phyloP scores from a whole-genome alignment of 2,797 vertebrate genomes.

The Natrix natrix region DNA sequence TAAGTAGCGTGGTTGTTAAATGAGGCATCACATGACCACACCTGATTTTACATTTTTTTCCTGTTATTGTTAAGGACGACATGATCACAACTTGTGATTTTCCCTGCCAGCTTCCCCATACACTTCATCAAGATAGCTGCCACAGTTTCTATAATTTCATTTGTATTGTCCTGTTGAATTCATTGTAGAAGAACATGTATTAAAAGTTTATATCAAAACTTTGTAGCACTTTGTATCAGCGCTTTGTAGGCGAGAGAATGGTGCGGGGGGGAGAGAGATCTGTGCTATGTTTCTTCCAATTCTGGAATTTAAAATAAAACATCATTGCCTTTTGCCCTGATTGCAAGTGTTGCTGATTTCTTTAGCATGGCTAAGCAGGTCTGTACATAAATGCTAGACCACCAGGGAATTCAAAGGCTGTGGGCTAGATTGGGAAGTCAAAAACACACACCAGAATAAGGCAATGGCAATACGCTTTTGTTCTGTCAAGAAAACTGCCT shows the following conservation, averaged over 20 bases:
- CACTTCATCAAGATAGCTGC: background rate
- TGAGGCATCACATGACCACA: background rate
- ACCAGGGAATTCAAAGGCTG: background rate
- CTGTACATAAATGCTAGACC: background rate
- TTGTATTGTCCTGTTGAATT: background rate
- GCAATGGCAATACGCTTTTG: background rate
- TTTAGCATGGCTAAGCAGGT: background rate
- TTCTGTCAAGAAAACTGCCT: background rate
- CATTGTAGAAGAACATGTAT: background rate
- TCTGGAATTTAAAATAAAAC: background rate
- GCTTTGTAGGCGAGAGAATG: background rate
- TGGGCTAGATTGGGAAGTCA: background rate
- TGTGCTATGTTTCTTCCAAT: background rate
- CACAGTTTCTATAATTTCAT: background rate
- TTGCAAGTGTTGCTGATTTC: background rate
- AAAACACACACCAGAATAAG: background rate
- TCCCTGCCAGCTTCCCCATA: background rate
- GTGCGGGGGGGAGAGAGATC: too few species aligned
- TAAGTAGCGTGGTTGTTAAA: background rate
- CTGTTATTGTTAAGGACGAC: background rate
- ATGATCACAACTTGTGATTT: background rate
- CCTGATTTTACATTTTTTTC: background rate
- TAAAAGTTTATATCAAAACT: background rate
- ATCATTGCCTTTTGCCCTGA: background rate
- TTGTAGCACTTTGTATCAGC: too few species aligned